These are phyloP conservation scores for Thalassoma bifasciatum DNA, from an alignment of 2,113 vertebrate species.

Conservation along the genomic window DNA sequence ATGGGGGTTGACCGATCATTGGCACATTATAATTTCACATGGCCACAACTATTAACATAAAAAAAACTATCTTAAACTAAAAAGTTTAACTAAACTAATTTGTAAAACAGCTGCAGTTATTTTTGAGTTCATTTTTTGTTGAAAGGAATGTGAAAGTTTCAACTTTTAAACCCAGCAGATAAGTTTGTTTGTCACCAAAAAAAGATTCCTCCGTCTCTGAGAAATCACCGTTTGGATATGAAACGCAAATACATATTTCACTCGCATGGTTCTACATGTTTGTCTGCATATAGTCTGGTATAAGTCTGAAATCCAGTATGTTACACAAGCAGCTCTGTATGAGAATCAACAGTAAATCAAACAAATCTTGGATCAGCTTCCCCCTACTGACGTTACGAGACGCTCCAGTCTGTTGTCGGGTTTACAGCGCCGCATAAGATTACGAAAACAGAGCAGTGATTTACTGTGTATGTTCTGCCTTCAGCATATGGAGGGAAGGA, in stretches of 20 bases:
- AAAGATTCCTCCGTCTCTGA: neutral
- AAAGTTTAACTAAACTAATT: too few species aligned
- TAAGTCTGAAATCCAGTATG: slow-evolving; percentile 47
- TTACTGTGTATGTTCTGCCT: slow-evolving; percentile 29
- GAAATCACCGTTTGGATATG: neutral
- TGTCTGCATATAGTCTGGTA: slow-evolving; percentile 39
- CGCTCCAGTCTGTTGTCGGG: slow-evolving; percentile 34
- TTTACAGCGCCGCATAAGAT: slow-evolving; percentile 19
- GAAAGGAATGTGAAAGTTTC: neutral
- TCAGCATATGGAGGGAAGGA: slow-evolving; percentile 28
- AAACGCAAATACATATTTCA: slow-evolving; percentile 25
- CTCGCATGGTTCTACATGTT: slow-evolving; percentile 33
- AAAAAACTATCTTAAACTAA: too few species aligned
- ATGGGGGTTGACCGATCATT: too few species aligned
- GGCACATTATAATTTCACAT: too few species aligned
- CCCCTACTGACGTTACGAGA: slow-evolving; percentile 2
- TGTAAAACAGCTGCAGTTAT: too few species aligned
- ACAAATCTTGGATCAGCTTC: slow-evolving; percentile 35
- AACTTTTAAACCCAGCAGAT: neutral
- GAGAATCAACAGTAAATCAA: slow-evolving; percentile 45
- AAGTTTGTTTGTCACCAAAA: neutral
- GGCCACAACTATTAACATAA: too few species aligned
- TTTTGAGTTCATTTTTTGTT: too few species aligned
- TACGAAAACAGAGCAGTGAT: slow-evolving; percentile 28
- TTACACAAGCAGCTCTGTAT: slow-evolving; percentile 55